These are phyloP conservation scores for Carposina sasakii DNA, from an alignment of 1,140 invertebrate genomes.

Conservation along the genomic window DNA sequence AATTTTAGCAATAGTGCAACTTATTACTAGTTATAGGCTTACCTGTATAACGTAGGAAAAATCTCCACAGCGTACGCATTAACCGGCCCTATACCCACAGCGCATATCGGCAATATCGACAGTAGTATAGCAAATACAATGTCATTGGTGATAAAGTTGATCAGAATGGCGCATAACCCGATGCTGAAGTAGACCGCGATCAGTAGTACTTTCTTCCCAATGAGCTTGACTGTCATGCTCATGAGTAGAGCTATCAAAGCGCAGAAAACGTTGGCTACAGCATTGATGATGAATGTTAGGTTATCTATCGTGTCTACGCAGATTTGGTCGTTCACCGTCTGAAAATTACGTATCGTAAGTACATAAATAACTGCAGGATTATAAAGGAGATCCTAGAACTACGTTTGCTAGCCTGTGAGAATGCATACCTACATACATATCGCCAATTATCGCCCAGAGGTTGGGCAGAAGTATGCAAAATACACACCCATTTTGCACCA, in stretches of 20 bases:
- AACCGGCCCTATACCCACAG: constrained; percentile 46
- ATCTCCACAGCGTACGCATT: constrained; percentile 58
- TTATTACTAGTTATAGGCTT: too few relatives aligned
- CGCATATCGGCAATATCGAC: constrained; percentile 41
- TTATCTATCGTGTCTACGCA: constrained; percentile 48
- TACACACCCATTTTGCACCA: too few relatives aligned
- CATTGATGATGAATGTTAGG: constrained; percentile 47
- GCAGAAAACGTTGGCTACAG: constrained; percentile 37
- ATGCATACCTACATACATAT: too few relatives aligned
- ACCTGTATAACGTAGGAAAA: constrained; percentile 62
- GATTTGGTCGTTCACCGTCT: constrained; percentile 26
- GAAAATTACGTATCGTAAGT: too few relatives aligned
- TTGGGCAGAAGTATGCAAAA: too few relatives aligned
- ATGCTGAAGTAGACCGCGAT: constrained; percentile 34
- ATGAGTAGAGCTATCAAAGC: constrained; percentile 38
- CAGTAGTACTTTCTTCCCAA: constrained; percentile 54
- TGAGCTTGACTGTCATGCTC: constrained; percentile 41
- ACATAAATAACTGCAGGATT: too few relatives aligned
- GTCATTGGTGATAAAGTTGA: constrained; percentile 46
- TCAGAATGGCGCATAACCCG: constrained; percentile 41
- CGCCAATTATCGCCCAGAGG: too few relatives aligned
- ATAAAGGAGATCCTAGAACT: too few relatives aligned
- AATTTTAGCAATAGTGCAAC: too few relatives aligned
- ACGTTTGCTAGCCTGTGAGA: too few relatives aligned
- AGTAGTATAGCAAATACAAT: constrained; percentile 53